Percentiles rank a stretch among this genome's conserved stretches.
phyloP scores from a whole-genome alignment of 2,797 vertebrate species.

The Lerista edwardsae region DNA sequence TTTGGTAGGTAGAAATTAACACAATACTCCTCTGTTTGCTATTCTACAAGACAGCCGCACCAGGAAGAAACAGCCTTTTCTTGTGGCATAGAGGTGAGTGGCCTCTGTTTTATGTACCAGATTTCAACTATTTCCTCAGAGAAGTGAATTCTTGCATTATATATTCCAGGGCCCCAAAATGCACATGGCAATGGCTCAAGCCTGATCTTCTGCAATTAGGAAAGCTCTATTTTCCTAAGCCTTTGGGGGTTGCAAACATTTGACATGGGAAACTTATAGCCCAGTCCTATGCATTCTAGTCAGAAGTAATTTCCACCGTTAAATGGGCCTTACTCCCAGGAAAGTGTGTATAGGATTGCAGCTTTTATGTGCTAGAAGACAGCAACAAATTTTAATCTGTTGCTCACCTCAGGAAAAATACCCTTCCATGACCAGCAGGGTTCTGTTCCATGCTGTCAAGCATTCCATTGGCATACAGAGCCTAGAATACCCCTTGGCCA shows the following conservation, averaged over 20 bases:
- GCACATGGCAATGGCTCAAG: too few species aligned
- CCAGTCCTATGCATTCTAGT: too few species aligned
- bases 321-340: too few species aligned
- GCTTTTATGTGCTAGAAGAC: neutral
- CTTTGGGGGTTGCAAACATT: rapidly evolving
- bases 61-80: too few species aligned
- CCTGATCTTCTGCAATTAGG: neutral
- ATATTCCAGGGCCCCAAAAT: too few species aligned
- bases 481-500: rapidly evolving
- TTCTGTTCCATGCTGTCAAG: neutral
- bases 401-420: neutral
- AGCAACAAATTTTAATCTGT: rapidly evolving
- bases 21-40: too few species aligned
- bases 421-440: rapidly evolving
- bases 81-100: too few species aligned
- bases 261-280: neutral
- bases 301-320: too few species aligned
- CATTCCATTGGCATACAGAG: rapidly evolving
- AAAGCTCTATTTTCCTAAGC: rapidly evolving
- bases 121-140: too few species aligned
- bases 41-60: too few species aligned
- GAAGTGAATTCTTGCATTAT: too few species aligned
- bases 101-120: neutral
- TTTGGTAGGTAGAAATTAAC: neutral
- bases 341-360: too few species aligned